Conservation (phyloP, 2,888 invertebrate genomes). For the Oeneis ivallda region DNA sequence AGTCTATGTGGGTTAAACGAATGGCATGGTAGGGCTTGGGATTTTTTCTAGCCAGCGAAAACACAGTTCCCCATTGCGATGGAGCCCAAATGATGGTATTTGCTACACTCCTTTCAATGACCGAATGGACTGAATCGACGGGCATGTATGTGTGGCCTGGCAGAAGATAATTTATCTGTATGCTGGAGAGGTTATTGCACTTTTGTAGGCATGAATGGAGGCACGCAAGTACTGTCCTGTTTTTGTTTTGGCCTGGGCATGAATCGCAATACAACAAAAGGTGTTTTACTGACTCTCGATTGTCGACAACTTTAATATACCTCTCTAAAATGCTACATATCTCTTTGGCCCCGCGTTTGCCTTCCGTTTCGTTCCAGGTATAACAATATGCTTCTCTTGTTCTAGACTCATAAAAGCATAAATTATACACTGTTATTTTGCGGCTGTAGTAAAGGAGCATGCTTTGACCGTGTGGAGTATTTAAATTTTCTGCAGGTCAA, state of each 20-base stretch:
- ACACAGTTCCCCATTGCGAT: not conserved
- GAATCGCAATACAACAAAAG: conserved; percentile 2
- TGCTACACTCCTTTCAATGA: not conserved
- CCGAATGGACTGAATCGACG: not conserved
- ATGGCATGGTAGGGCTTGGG: not conserved
- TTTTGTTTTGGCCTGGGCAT: conserved; percentile 16
- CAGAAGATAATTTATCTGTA: not conserved
- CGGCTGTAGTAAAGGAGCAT: too few species aligned
- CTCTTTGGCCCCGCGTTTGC: conserved; percentile 15
- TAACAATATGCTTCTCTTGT: conserved; percentile 9
- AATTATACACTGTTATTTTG: too few species aligned
- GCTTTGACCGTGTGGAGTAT: too few species aligned
- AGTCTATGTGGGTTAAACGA: too few species aligned
- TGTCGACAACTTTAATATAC: conserved; percentile 9
- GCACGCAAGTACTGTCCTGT: conserved; percentile 3
- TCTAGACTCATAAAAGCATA: too few species aligned
- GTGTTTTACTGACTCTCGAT: conserved; percentile 30
- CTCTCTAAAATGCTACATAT: conserved; percentile 2
- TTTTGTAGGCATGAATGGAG: not conserved
- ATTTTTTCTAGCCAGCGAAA: too few species aligned
- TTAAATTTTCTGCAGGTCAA: too few species aligned
- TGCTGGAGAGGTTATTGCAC: not conserved
- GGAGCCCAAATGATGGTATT: conserved; percentile 3
- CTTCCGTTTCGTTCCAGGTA: conserved; percentile 10
- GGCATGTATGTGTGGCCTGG: not conserved